phyloP scores from a whole-genome alignment of 2,113 vertebrate genomes.

The Myrmophylax atrothorax region DNA sequence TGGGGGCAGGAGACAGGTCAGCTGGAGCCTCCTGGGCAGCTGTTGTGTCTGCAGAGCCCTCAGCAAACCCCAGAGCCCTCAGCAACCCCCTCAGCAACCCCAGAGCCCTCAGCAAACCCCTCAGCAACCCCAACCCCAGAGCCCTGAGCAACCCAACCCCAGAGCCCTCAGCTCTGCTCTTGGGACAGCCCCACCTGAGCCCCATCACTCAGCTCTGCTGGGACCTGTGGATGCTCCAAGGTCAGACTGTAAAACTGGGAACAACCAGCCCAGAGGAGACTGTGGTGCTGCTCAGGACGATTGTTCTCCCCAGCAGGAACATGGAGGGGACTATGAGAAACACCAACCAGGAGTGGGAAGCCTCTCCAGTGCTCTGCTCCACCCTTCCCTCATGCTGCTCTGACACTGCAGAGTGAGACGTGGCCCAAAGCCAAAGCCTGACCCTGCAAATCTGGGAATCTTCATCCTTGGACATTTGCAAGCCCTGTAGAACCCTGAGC shows the following conservation, averaged over 20 bases:
- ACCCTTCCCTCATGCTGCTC: neutral
- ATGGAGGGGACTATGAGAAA: neutral
- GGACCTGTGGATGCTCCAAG: neutral
- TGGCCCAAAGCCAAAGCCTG: fast-evolving
- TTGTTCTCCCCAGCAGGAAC: neutral
- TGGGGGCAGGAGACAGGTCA: slow-evolving; percentile 62
- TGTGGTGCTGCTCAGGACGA: neutral
- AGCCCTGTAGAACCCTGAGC: neutral
- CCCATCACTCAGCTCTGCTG: neutral
- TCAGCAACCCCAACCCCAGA: too few relatives aligned
- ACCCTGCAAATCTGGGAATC: neutral
- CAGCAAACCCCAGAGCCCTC: neutral
- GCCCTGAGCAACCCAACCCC: too few relatives aligned
- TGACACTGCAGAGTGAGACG: neutral
- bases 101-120: too few relatives aligned
- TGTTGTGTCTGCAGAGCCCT: slow-evolving; percentile 36
- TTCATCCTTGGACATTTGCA: neutral
- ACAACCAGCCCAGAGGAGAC: neutral
- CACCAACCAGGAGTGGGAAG: neutral
- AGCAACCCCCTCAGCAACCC: neutral
- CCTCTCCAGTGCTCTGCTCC: neutral
- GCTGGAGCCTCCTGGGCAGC: slow-evolving; percentile 49
- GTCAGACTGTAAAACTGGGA: neutral
- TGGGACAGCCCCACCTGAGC: slow-evolving; percentile 26
- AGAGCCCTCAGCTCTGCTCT: slow-evolving; percentile 21